phyloP scores from a whole-genome alignment of 2,113 vertebrate species.

The Malurus alboscapulatus region DNA sequence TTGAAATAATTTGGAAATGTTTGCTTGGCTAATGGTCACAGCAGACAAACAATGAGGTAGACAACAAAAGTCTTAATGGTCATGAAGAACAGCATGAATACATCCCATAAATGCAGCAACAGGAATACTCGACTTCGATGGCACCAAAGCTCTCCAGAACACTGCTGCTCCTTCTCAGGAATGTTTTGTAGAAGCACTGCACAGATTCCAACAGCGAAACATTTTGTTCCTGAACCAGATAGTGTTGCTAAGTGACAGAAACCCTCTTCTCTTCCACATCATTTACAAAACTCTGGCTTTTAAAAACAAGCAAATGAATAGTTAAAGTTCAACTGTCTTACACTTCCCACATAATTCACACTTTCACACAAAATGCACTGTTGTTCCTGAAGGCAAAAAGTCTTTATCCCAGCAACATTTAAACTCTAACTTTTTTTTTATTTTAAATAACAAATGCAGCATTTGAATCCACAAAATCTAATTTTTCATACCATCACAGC shows the following conservation, averaged over 20 bases:
- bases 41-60: background rate
- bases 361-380: background rate
- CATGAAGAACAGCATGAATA: background rate
- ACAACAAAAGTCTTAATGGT: conserved; percentile 11
- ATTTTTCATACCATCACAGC: background rate
- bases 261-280: conserved; percentile 27
- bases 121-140: background rate
- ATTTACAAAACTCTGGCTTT: conserved; percentile 34
- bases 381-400: background rate
- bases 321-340: background rate
- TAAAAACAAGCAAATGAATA: conserved; percentile 36
- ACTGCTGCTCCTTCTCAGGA: background rate
- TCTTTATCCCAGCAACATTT: background rate
- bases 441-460: background rate
- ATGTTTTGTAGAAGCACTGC: background rate
- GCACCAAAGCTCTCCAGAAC: background rate
- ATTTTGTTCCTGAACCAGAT: conserved; percentile 52
- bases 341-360: background rate
- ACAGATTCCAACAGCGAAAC: conserved; percentile 48
- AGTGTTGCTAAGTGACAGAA: conserved; percentile 69
- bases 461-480: background rate
- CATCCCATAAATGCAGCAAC: background rate
- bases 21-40: conserved; percentile 12
- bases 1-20: background rate
- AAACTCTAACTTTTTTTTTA: background rate